phyloP scores from a whole-genome alignment of 2,888 invertebrate species.

The Clusia tigrina region DNA sequence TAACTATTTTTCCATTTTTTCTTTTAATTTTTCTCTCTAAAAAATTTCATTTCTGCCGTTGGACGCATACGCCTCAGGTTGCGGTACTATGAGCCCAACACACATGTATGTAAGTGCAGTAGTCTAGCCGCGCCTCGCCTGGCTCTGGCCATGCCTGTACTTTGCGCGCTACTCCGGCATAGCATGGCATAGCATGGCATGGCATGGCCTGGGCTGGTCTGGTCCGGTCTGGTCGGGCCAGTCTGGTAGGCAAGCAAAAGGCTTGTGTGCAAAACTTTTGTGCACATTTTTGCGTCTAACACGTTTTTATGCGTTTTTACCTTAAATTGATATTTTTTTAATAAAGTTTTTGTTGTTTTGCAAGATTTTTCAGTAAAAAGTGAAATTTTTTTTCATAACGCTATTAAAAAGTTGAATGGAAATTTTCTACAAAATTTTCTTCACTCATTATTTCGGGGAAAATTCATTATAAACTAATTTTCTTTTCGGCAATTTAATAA shows the following conservation, averaged over 20 bases:
- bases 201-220: not conserved
- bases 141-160: too few relatives aligned
- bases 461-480: too few relatives aligned
- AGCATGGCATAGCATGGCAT: too few relatives aligned
- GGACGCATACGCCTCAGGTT: not conserved
- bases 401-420: not conserved
- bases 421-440: not conserved
- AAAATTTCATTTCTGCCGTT: not conserved
- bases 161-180: too few relatives aligned
- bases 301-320: not conserved
- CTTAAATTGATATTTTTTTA: not conserved
- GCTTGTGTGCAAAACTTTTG: not conserved
- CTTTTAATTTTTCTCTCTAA: not conserved
- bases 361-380: slow-evolving; percentile 10
- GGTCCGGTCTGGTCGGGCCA: not conserved
- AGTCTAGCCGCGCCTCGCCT: too few relatives aligned
- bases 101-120: too few relatives aligned
- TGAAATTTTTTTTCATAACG: slow-evolving; percentile 5
- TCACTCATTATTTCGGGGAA: too few relatives aligned
- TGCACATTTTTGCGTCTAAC: slow-evolving; percentile 1
- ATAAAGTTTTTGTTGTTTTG: slow-evolving; percentile 5
- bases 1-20: slow-evolving; percentile 34
- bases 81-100: not conserved
- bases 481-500: too few relatives aligned
- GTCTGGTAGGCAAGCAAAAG: too few relatives aligned